phyloP scores from a whole-genome alignment of 1,140 invertebrate genomes.

The Cyclina sinensis region DNA sequence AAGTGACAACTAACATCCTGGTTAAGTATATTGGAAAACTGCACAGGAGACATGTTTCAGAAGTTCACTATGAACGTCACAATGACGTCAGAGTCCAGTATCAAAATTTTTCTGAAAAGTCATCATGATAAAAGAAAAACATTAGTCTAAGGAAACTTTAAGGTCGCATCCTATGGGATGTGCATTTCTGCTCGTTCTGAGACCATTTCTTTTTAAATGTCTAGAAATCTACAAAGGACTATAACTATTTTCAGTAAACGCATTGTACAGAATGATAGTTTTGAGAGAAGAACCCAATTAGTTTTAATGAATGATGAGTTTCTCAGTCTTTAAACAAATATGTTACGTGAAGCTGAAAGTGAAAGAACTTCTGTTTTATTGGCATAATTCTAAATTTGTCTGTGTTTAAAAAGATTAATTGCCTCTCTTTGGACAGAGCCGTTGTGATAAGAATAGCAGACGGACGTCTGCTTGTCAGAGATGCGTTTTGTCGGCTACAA shows the following conservation, averaged over 20 bases:
- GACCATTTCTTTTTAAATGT: constrained; percentile 4
- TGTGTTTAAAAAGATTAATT: no score
- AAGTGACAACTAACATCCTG: constrained; percentile 28
- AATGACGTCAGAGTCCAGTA: constrained; percentile 48
- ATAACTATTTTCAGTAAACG: not conserved
- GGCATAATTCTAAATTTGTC: no score
- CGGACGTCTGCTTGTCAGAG: no score
- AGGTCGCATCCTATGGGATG: constrained; percentile 31
- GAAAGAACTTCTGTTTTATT: no score
- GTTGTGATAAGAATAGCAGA: no score
- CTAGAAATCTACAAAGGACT: not conserved
- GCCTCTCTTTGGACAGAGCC: no score
- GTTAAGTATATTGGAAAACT: constrained; percentile 24
- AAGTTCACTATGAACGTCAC: constrained; percentile 59
- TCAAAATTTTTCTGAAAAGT: constrained; percentile 55
- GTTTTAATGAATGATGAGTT: no score
- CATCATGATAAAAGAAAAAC: constrained; percentile 39
- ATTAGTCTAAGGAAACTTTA: constrained; percentile 10
- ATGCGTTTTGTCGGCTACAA: no score
- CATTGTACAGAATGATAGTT: not conserved
- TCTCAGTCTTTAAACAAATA: no score
- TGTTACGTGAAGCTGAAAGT: no score
- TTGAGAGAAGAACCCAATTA: no score
- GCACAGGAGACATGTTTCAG: constrained; percentile 29
- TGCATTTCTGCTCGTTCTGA: not conserved